Evolutionary conservation across 2,113 vertebrate species (phyloP).

Genomic region (Campylorhamphus procurvoides): DNA sequence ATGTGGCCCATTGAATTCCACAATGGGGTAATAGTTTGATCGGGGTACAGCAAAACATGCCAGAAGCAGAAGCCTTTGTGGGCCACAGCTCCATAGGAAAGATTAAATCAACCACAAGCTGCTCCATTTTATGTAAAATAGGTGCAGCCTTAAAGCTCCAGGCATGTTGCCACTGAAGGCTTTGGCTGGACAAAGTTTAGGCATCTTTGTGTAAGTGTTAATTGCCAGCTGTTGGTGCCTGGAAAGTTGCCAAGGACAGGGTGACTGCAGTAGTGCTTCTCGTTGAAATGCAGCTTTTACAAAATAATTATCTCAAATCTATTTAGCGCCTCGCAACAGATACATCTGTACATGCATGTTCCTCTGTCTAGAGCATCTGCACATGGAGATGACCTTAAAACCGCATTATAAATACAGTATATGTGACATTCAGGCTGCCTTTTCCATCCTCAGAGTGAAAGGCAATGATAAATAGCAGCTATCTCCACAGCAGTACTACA

Average conservation of each 20-base stretch:
- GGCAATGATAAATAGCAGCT: constrained; percentile 26
- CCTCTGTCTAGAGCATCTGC: constrained; percentile 17
- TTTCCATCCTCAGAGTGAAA: constrained; percentile 14
- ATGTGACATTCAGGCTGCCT: constrained; percentile 22
- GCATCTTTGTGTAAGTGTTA: constrained; percentile 53
- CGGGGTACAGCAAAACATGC: not conserved
- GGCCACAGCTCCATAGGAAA: not conserved
- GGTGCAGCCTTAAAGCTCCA: constrained; percentile 21
- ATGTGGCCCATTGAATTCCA: constrained; percentile 39
- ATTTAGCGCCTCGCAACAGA: not conserved
- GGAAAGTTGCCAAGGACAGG: constrained; percentile 35
- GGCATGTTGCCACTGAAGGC: not conserved
- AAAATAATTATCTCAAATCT: constrained; percentile 3
- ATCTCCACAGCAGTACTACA: constrained; percentile 1
- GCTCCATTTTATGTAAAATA: constrained; percentile 54
- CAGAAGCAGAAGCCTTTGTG: constrained; percentile 46
- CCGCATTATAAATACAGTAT: constrained; percentile 18
- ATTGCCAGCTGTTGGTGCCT: constrained; percentile 65
- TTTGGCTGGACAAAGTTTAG: constrained; percentile 37
- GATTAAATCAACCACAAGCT: constrained; percentile 43
- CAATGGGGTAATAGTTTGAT: constrained; percentile 1
- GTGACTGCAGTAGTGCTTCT: not conserved
- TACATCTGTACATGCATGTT: constrained; percentile 3
- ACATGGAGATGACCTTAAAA: constrained; percentile 40
- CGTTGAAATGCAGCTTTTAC: constrained; percentile 5